Percentiles rank a stretch among this genome's conserved stretches.
These are phyloP conservation scores for Peromyscus nudipes DNA, from an alignment of 2,797 vertebrate species.

Conservation along the genomic window DNA sequence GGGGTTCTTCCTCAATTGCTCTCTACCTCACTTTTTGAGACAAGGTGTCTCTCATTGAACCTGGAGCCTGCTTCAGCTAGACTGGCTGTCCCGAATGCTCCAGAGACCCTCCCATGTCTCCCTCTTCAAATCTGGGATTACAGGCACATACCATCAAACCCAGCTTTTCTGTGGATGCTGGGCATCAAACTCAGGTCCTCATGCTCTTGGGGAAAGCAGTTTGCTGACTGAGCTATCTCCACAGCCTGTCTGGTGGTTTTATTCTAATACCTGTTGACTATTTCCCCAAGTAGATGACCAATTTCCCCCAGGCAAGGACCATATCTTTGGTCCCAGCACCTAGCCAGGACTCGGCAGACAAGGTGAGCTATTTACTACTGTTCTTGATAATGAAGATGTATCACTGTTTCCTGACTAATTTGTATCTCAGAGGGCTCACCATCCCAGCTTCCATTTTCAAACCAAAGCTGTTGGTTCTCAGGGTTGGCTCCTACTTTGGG, in stretches of 20 bases:
- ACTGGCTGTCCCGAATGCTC: no score
- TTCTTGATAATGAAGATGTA: slow-evolving; percentile 64
- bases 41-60: background rate
- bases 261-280: background rate
- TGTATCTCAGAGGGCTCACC: slow-evolving; percentile 35
- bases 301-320: slow-evolving; percentile 31
- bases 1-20: background rate
- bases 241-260: background rate
- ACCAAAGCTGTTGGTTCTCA: slow-evolving; percentile 63
- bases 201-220: background rate
- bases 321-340: background rate
- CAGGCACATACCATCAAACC: background rate
- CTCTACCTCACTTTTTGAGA: background rate
- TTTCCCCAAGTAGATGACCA: background rate
- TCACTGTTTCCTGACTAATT: slow-evolving; percentile 64
- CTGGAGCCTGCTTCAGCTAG: background rate
- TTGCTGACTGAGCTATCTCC: background rate
- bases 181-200: background rate
- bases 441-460: slow-evolving; percentile 61
- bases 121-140: background rate
- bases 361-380: slow-evolving; percentile 29
- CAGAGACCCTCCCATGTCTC: background rate
- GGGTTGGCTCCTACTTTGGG: background rate
- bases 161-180: background rate
- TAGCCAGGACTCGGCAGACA: background rate